phyloP scores from a whole-genome alignment of 2,113 vertebrate genomes.

The Laticauda colubrina region DNA sequence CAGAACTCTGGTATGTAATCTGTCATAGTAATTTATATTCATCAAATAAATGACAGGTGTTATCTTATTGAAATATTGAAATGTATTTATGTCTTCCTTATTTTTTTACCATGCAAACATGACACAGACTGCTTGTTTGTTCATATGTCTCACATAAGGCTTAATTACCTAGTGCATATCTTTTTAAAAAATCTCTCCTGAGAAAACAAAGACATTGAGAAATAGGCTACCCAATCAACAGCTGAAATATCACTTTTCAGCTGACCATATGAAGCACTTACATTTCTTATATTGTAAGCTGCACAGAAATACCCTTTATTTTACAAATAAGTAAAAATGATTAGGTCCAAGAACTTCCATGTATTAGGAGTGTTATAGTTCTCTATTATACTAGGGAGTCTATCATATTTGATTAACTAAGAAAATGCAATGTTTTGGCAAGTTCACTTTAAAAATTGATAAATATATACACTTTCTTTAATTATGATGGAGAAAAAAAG shows the following conservation, averaged over 20 bases:
- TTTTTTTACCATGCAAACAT: background rate
- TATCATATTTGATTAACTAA: slow-evolving; percentile 15
- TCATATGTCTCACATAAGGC: background rate
- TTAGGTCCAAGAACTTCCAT: background rate
- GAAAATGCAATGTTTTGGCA: slow-evolving; percentile 23
- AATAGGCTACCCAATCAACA: background rate
- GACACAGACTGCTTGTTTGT: background rate
- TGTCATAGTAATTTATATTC: background rate
- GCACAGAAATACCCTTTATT: background rate
- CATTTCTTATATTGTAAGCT: background rate
- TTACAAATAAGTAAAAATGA: background rate
- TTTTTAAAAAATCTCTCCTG: background rate
- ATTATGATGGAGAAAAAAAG: background rate
- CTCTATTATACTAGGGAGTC: slow-evolving; percentile 1
- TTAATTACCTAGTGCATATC: background rate
- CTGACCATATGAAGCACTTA: background rate
- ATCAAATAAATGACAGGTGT: background rate
- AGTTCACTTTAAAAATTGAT: slow-evolving; percentile 30
- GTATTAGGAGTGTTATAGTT: background rate
- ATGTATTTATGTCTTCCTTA: background rate
- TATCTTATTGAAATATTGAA: background rate
- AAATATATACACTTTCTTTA: background rate
- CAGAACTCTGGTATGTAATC: background rate
- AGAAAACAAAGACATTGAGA: background rate
- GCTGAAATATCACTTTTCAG: background rate